These are phyloP conservation scores for Scaptomyza tumidula DNA, from an alignment of 2,888 invertebrate species.

Conservation along the genomic window DNA sequence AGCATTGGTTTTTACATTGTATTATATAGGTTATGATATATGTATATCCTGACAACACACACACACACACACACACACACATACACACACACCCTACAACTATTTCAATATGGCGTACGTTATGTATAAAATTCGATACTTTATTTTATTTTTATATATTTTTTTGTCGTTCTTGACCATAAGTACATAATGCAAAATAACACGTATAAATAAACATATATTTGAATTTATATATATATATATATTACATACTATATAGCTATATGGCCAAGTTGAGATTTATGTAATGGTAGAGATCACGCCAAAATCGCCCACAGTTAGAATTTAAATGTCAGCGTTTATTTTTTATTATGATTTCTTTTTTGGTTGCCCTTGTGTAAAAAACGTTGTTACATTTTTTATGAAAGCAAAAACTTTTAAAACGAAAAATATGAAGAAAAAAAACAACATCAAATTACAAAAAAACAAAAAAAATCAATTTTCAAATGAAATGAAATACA, in stretches of 20 bases:
- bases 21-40: constrained; percentile 47
- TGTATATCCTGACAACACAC: constrained; percentile 15
- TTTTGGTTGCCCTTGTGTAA: constrained; percentile 67
- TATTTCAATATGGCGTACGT: constrained; percentile 40
- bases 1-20: constrained; percentile 61
- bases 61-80: constrained; percentile 5
- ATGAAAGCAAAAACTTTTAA: constrained; percentile 44
- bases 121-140: constrained; percentile 26
- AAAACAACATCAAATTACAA: constrained; percentile 6
- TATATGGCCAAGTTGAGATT: constrained; percentile 65
- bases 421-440: constrained; percentile 21
- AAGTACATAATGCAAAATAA: constrained; percentile 22
- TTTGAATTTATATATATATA: constrained; percentile 31
- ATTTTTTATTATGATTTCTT: constrained; percentile 2
- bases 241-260: constrained; percentile 39
- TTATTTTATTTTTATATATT: constrained; percentile 29
- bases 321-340: constrained; percentile 53
- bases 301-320: constrained; percentile 59
- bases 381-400: constrained; percentile 73
- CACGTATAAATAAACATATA: constrained; percentile 39
- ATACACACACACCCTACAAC: constrained; percentile 22
- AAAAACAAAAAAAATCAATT: constrained; percentile 25
- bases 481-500: constrained; percentile 54
- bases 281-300: constrained; percentile 43
- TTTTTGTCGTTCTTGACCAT: constrained; percentile 45